phyloP scores from a whole-genome alignment of 2,888 invertebrate species.

The Hydrotaea diabolus region DNA sequence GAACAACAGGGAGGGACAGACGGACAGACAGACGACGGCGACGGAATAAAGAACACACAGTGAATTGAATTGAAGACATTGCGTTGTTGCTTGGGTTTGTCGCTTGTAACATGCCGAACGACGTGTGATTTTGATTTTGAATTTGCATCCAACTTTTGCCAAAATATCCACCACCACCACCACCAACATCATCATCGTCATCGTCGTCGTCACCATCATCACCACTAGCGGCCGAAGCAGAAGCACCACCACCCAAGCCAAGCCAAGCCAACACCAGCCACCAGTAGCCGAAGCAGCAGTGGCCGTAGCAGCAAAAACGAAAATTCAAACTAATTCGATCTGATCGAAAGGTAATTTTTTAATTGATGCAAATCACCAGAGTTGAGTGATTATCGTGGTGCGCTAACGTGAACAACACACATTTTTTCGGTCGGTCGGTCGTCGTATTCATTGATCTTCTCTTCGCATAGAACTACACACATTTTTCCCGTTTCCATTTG shows the following conservation, averaged over 20 bases:
- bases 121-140: constrained; percentile 32
- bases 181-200: neutral
- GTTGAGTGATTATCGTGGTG: constrained; percentile 76
- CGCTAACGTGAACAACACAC: constrained; percentile 73
- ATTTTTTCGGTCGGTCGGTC: constrained; percentile 54
- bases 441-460: constrained; percentile 49
- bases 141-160: constrained; percentile 21
- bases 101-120: constrained; percentile 3
- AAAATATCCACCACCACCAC: neutral
- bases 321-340: constrained; percentile 69
- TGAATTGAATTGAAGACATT: constrained; percentile 37
- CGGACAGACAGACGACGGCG: constrained; percentile 32
- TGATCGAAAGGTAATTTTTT: constrained; percentile 78
- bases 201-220: neutral
- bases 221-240: neutral
- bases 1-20: constrained; percentile 37
- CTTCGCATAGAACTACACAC: constrained; percentile 7
- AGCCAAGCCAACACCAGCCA: neutral
- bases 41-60: neutral
- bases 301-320: constrained; percentile 26
- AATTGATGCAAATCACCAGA: constrained; percentile 75
- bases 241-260: neutral
- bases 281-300: neutral
- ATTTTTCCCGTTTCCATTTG: neutral
- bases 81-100: neutral